Evolutionary conservation across 2,888 invertebrate genomes (phyloP).

Genomic region (Rhingia rostrata): DNA sequence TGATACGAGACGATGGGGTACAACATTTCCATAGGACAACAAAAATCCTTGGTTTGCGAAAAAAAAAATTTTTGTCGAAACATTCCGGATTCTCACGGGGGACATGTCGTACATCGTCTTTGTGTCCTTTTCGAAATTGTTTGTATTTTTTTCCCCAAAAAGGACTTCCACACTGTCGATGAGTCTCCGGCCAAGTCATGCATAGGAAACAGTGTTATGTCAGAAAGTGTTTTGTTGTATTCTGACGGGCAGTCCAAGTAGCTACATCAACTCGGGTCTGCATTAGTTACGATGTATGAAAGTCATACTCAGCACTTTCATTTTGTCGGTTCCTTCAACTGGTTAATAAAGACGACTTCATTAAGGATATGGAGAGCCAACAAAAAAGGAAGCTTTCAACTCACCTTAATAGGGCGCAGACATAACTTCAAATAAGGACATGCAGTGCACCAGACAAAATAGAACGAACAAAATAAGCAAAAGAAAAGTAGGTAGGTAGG

Average conservation of each 20-base stretch:
- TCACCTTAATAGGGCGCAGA: conserved; percentile 56
- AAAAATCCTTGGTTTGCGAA: conserved; percentile 16
- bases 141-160: conserved; percentile 7
- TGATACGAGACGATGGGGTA: conserved; percentile 28
- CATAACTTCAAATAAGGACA: conserved; percentile 45
- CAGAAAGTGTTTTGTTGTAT: conserved; percentile 36
- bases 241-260: conserved; percentile 13
- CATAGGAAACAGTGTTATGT: conserved; percentile 37
- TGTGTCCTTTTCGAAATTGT: conserved; percentile 17
- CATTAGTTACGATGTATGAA: conserved; percentile 5
- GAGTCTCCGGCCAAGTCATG: conserved; percentile 10
- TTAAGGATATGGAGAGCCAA: conserved; percentile 6
- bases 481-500: background rate
- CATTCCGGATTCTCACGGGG: conserved; percentile 33
- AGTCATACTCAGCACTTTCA: conserved; percentile 24
- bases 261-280: background rate
- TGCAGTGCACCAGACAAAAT: conserved; percentile 33
- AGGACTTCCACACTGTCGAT: conserved; percentile 16
- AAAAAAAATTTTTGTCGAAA: conserved; percentile 33
- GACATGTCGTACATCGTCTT: conserved; percentile 11
- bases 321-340: conserved; percentile 11
- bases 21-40: conserved; percentile 28
- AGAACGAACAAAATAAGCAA: conserved; percentile 12
- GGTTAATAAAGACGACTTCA: conserved; percentile 34
- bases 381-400: conserved; percentile 20